Percentiles rank a stretch among this genome's conserved stretches.
These are phyloP conservation scores for Hiodon alosoides DNA, from an alignment of 2,113 vertebrate species.

Conservation along the genomic window DNA sequence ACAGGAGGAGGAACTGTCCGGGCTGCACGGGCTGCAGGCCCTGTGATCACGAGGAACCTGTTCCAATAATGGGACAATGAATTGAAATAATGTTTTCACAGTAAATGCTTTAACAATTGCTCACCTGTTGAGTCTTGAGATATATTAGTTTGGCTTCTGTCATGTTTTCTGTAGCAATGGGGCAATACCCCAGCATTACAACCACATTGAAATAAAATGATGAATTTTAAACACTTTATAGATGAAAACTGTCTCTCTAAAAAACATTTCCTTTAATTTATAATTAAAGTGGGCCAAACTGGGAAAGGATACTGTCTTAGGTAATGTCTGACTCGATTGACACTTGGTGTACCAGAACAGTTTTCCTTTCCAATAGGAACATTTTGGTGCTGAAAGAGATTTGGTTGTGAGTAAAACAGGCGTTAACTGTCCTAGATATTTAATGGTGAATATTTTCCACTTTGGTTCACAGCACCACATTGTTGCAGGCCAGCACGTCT, in stretches of 20 bases:
- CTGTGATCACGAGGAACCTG: too few species aligned
- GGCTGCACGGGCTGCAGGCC: too few species aligned
- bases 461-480: constrained; percentile 5
- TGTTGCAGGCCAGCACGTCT: constrained; percentile 36
- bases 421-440: constrained; percentile 14
- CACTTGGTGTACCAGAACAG: constrained; percentile 34
- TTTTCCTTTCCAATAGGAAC: constrained; percentile 22
- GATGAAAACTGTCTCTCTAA: background rate
- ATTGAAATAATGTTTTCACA: too few species aligned
- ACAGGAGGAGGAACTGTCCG: too few species aligned
- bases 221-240: background rate
- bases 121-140: too few species aligned
- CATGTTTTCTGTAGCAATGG: too few species aligned
- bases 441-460: constrained; percentile 23
- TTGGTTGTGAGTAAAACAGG: background rate
- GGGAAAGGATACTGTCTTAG: constrained; percentile 46
- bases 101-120: too few species aligned
- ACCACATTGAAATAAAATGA: too few species aligned
- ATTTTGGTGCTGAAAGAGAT: background rate
- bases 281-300: constrained; percentile 23
- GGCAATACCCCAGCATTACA: too few species aligned
- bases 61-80: too few species aligned
- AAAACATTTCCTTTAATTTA: background rate
- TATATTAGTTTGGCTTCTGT: too few species aligned
- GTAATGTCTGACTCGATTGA: constrained; percentile 59